Conservation (phyloP, 37 sponge, comb jelly and placozoan species). For the Crambe crambe region DNA sequence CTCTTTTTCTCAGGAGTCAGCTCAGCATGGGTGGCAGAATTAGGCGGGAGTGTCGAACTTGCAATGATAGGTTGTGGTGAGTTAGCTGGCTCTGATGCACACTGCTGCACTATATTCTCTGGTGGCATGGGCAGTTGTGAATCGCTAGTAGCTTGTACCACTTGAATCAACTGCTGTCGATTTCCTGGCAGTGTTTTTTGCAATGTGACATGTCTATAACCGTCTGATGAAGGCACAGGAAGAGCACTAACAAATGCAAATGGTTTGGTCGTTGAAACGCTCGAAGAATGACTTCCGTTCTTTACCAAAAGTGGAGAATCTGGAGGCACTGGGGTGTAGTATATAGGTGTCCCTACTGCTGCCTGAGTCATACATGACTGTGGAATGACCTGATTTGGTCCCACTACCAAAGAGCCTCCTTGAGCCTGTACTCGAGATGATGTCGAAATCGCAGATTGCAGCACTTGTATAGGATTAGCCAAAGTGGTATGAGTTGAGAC, state of each 20-base stretch:
- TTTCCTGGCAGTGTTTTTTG: not conserved
- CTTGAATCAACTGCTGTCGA: not conserved
- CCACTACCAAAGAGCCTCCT: too few relatives aligned
- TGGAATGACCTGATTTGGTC: too few relatives aligned
- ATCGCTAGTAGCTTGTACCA: not conserved
- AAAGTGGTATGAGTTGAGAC: too few relatives aligned
- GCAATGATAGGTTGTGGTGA: not conserved
- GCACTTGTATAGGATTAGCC: too few relatives aligned
- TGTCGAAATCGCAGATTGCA: too few relatives aligned
- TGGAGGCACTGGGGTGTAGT: not conserved
- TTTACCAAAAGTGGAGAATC: not conserved
- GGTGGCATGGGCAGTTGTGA: not conserved
- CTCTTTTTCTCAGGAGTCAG: too few relatives aligned
- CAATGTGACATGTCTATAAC: not conserved
- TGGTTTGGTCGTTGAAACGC: conserved; percentile 48
- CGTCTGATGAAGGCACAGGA: conserved; percentile 6
- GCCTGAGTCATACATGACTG: too few relatives aligned
- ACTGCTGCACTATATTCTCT: not conserved
- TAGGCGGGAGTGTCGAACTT: not conserved
- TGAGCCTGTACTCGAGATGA: too few relatives aligned
- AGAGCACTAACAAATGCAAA: conserved; percentile 52
- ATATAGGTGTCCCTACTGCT: not conserved
- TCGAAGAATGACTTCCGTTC: not conserved
- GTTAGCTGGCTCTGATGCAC: not conserved
- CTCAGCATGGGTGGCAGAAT: not conserved